These are phyloP conservation scores for Leucoraja erinaceus DNA, from an alignment of 2,113 vertebrate genomes.

Conservation along the genomic window DNA sequence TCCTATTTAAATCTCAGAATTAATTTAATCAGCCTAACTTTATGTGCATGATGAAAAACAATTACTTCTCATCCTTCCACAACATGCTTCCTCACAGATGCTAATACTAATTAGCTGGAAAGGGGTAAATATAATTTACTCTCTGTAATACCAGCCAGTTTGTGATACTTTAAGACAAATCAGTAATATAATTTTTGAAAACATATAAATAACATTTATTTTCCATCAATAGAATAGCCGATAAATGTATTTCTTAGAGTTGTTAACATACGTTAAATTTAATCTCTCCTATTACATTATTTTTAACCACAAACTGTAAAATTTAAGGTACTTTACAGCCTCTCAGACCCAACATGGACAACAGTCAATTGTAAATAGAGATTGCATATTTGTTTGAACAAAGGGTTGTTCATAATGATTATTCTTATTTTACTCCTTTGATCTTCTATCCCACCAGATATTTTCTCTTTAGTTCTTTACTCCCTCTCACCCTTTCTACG, in stretches of 20 bases:
- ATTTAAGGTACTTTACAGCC: neutral
- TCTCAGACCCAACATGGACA: neutral
- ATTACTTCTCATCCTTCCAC: neutral
- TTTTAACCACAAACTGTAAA: neutral
- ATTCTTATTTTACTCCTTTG: neutral
- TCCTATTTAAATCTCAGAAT: conserved; percentile 45
- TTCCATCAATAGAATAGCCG: neutral
- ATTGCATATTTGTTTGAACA: too few species aligned
- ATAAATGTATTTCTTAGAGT: neutral
- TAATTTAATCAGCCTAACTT: conserved; percentile 49
- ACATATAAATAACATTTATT: conserved; percentile 13
- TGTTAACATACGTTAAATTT: neutral
- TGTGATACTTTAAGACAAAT: conserved; percentile 10
- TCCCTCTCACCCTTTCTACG: neutral
- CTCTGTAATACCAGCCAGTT: neutral
- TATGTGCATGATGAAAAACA: neutral
- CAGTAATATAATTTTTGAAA: neutral
- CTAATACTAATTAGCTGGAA: neutral
- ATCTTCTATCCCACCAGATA: neutral
- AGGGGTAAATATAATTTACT: conserved; percentile 13
- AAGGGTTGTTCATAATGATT: neutral
- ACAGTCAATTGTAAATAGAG: neutral
- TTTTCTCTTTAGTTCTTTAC: neutral
- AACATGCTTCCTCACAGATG: conserved; percentile 14
- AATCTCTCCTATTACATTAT: neutral